Percentiles rank a stretch among this genome's conserved stretches.
Conservation (phyloP, 2,113 vertebrate species). For the Alosa alosa region DNA sequence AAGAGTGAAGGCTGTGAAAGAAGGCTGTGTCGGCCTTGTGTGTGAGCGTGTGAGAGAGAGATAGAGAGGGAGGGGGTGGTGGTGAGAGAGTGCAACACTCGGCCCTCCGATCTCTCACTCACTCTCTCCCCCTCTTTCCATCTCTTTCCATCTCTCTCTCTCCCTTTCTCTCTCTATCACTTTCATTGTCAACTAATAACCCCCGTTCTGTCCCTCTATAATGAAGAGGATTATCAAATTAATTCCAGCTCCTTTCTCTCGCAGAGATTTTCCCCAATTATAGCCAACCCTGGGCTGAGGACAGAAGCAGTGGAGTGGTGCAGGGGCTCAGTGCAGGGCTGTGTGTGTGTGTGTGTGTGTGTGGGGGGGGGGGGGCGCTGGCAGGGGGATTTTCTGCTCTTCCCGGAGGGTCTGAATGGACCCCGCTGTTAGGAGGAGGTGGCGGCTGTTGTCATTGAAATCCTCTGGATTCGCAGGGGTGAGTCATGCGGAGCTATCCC, state of each 20-base stretch:
- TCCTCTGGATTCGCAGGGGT: neutral
- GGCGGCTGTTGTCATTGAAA: neutral
- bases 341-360: neutral
- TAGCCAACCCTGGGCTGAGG: neutral
- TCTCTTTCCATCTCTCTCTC: neutral
- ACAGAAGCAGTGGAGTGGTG: neutral
- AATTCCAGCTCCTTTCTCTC: constrained; percentile 44
- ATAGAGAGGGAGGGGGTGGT: neutral
- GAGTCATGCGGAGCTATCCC: neutral
- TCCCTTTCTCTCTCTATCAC: constrained; percentile 35
- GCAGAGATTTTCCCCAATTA: constrained; percentile 41
- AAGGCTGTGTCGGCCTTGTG: neutral
- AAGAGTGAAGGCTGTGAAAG: neutral
- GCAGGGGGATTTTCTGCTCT: too few species aligned
- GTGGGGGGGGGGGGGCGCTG: neutral
- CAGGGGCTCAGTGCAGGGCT: constrained; percentile 15
- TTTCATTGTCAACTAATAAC: constrained; percentile 38
- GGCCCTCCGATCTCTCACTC: neutral
- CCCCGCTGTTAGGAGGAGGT: neutral
- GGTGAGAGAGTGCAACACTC: neutral
- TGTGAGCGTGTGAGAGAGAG: constrained; percentile 23
- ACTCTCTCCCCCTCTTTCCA: neutral
- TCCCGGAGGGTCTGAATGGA: too few species aligned
- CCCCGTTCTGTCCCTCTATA: constrained; percentile 40
- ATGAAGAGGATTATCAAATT: constrained; percentile 56